These are phyloP conservation scores for Campoplex capitator DNA, from an alignment of 2,888 invertebrate genomes.

Conservation along the genomic window DNA sequence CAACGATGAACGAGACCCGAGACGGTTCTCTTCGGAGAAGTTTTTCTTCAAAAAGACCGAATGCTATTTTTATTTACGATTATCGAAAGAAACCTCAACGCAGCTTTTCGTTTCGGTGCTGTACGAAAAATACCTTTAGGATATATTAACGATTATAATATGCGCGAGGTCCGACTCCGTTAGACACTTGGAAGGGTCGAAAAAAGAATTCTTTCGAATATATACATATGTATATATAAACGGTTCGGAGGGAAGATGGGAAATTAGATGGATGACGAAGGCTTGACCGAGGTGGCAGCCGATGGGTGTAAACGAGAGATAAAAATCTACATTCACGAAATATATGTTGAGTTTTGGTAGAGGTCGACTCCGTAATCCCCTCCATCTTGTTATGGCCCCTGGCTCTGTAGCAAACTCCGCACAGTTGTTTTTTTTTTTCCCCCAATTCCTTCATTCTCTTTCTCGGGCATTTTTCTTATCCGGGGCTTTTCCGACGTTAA, in stretches of 20 bases:
- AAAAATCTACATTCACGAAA: slow-evolving; percentile 74
- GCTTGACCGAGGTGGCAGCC: slow-evolving; percentile 79
- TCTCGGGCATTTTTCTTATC: slow-evolving; percentile 1
- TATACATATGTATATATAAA: neutral
- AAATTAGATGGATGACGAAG: slow-evolving; percentile 75
- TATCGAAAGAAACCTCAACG: neutral
- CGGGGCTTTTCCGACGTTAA: slow-evolving; percentile 41
- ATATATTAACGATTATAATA: slow-evolving; percentile 60
- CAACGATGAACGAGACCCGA: too few relatives aligned
- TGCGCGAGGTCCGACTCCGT: slow-evolving; percentile 43
- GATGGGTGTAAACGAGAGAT: slow-evolving; percentile 83
- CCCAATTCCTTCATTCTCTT: slow-evolving; percentile 50
- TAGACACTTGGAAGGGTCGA: slow-evolving; percentile 48
- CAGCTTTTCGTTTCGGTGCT: neutral
- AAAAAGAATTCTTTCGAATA: slow-evolving; percentile 17
- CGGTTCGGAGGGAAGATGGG: slow-evolving; percentile 34
- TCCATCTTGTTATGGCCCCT: slow-evolving; percentile 7
- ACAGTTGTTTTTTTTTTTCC: too few relatives aligned
- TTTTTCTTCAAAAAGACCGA: neutral
- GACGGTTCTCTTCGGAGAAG: too few relatives aligned
- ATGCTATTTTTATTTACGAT: neutral
- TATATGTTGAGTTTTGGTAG: slow-evolving; percentile 65
- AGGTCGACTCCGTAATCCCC: slow-evolving; percentile 25
- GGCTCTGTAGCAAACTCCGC: slow-evolving; percentile 63
- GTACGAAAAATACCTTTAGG: neutral